phyloP scores from a whole-genome alignment of 2,113 vertebrate genomes.

The Paratilapia polleni region DNA sequence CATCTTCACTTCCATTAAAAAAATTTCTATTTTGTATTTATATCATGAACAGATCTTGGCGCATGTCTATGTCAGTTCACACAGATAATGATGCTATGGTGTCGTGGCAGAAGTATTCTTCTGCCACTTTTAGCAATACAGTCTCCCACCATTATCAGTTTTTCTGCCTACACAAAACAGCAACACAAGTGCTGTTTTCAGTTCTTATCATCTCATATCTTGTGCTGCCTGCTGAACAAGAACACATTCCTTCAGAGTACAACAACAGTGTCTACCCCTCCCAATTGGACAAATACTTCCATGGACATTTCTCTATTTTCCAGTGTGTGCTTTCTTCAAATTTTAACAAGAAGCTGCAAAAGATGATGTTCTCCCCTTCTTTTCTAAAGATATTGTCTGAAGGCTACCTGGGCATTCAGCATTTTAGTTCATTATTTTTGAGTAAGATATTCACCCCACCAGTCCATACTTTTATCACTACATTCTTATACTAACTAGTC shows the following conservation, averaged over 20 bases:
- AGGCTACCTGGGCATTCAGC: not conserved
- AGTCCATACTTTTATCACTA: not conserved
- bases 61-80: not conserved
- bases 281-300: slow-evolving; percentile 1
- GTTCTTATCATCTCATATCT: not conserved
- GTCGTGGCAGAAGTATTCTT: not conserved
- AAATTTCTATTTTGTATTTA: slow-evolving; percentile 10
- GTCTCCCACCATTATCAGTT: slow-evolving; percentile 1
- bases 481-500: not conserved
- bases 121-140: slow-evolving; percentile 8
- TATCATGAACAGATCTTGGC: not conserved
- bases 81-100: slow-evolving; percentile 4
- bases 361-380: not conserved
- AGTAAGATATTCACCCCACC: not conserved
- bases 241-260: not conserved
- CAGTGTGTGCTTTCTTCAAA: not conserved
- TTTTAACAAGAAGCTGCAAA: not conserved
- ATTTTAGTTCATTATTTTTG: not conserved
- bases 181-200: slow-evolving; percentile 9
- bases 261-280: not conserved
- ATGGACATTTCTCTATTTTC: not conserved
- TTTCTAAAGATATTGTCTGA: not conserved
- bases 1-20: slow-evolving; percentile 7
- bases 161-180: slow-evolving; percentile 9
- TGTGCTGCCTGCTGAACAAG: not conserved